phyloP scores from a whole-genome alignment of 2,113 vertebrate genomes.

The Monarcha castaneiventris region DNA sequence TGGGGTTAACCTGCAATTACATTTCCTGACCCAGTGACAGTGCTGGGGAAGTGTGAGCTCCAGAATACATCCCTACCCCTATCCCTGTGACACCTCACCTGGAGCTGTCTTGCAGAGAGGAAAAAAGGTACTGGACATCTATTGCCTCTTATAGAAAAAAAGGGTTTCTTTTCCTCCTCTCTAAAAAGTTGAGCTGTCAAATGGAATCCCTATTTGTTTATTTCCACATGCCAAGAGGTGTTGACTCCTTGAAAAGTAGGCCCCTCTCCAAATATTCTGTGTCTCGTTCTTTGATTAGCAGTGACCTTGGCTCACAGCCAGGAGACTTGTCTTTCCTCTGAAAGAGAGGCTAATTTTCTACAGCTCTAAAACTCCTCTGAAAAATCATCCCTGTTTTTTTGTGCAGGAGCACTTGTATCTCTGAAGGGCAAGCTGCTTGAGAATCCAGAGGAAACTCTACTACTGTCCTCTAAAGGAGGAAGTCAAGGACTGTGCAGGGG shows the following conservation, averaged over 20 bases:
- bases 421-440: background rate
- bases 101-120: background rate
- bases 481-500: background rate
- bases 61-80: background rate
- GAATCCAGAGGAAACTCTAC: background rate
- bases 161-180: background rate
- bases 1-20: background rate
- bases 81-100: background rate
- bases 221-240: background rate
- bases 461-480: background rate
- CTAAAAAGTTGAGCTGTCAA: background rate
- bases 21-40: background rate
- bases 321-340: background rate
- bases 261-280: fast-evolving
- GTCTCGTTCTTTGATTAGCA: fast-evolving
- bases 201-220: background rate
- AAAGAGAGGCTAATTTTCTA: background rate
- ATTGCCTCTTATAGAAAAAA: background rate
- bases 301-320: background rate
- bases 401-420: background rate
- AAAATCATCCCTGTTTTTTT: background rate
- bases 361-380: background rate
- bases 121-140: background rate
- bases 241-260: background rate
- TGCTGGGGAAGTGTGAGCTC: background rate